Evolutionary conservation across 2,797 vertebrate genomes (phyloP).

Genomic region (Diceros bicornis): DNA sequence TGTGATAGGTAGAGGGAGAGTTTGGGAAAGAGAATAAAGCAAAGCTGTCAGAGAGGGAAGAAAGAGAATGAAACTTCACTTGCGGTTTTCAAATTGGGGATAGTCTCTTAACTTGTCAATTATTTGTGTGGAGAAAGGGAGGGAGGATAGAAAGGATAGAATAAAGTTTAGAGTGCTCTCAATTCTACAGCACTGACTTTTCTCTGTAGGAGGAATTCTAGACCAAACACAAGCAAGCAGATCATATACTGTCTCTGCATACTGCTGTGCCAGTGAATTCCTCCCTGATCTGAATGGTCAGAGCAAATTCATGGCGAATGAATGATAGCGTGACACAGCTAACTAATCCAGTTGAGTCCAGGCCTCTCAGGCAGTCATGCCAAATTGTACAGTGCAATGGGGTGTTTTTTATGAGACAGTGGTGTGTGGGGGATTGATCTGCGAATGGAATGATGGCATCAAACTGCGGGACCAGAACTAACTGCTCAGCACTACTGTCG

Average conservation of each 20-base stretch:
- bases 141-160: background rate
- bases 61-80: background rate
- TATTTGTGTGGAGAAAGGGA: conserved; percentile 6
- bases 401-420: conserved; percentile 85
- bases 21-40: background rate
- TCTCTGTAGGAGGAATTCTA: conserved; percentile 31
- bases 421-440: conserved; percentile 83
- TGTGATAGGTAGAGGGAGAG: background rate
- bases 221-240: conserved; percentile 57
- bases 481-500: conserved; percentile 74
- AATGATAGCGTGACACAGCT: conserved; percentile 89
- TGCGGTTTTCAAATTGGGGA: background rate
- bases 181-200: conserved; percentile 34
- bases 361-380: conserved; percentile 88
- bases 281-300: conserved; percentile 88
- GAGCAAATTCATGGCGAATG: conserved; percentile 87
- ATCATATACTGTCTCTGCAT: conserved; percentile 79
- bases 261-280: conserved; percentile 87
- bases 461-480: conserved; percentile 63
- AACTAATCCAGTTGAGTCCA: conserved; percentile 90
- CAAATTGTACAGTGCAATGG: conserved; percentile 87
- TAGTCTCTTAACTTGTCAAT: background rate
- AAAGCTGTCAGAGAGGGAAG: background rate
- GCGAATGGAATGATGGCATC: conserved; percentile 82
- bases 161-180: conserved; percentile 59